These are phyloP conservation scores for Aulostomus chinensis DNA, from an alignment of 2,797 vertebrate genomes.

Conservation along the genomic window DNA sequence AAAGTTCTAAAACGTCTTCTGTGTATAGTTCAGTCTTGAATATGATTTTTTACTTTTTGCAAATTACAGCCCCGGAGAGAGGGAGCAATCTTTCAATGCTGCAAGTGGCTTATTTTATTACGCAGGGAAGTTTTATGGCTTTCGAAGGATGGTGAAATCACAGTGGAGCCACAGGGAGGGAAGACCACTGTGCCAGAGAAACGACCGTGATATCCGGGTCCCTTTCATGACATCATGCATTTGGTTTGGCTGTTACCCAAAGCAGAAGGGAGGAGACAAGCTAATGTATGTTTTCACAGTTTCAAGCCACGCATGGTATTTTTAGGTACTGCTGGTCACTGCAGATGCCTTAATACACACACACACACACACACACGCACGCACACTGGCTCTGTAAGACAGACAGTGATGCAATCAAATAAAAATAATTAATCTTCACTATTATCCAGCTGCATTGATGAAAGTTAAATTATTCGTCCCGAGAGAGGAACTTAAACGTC, in stretches of 20 bases:
- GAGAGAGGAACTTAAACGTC: too few species aligned
- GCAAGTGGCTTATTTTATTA: constrained; percentile 20
- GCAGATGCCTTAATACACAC: background rate
- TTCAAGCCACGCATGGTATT: constrained; percentile 2
- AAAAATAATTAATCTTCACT: too few species aligned
- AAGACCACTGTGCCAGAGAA: constrained; percentile 29
- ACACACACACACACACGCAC: background rate
- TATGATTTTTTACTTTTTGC: too few species aligned
- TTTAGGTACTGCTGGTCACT: constrained; percentile 10
- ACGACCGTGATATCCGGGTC: constrained; percentile 41
- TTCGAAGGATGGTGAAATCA: constrained; percentile 64
- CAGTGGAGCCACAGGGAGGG: constrained; percentile 36
- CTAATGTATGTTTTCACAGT: too few species aligned
- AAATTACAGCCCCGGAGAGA: too few species aligned
- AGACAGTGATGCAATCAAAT: too few species aligned
- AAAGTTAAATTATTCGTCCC: too few species aligned
- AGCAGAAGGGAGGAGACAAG: constrained; percentile 28
- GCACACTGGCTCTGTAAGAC: too few species aligned
- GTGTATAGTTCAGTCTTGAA: too few species aligned
- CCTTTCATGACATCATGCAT: constrained; percentile 63
- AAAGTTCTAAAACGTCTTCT: too few species aligned
- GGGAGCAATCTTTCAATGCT: background rate
- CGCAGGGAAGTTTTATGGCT: constrained; percentile 6
- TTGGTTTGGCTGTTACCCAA: constrained; percentile 58
- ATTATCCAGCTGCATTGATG: too few species aligned